Base-by-base conservation (phyloP, 2,113 vertebrate genomes). In the Ciconia maguari region DNA sequence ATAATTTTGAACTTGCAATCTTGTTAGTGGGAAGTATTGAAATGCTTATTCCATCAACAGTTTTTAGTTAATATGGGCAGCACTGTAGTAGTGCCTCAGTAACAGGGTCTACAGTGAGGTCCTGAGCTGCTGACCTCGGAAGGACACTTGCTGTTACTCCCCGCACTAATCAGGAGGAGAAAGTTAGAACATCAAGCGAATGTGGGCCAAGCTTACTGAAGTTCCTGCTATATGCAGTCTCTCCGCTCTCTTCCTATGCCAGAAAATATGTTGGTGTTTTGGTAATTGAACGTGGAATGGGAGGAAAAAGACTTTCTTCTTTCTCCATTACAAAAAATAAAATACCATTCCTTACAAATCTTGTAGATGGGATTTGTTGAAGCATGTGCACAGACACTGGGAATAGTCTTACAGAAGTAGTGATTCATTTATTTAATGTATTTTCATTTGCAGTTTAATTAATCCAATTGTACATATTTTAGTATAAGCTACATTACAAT, bases 371-470 rank as follows among this genome's bases (percentile, higher is more conserved):
- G 21, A 71, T 78, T 92, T 87, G 41, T 49, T 85, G 74, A 94
- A 79, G 51, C 61, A 58, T 29, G 26, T 61, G n/a, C 41, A 58
- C 24, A 91, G 54, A 74, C 20, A 49, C 61, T 57, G 36, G 36
- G 52, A 76, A 58, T 41, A 84, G 57, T 57, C 74, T 87, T 85
- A 83, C 27, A 93, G 77, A 81, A 90, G 38, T 18, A 78, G 52
- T 86, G 61, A 91, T 60, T 96, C 9, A 91, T 95, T 75, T 94
- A 78, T 94, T 87, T 81, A 89, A 93, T 79, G 14, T 79, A 78
- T 95, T 96, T 95, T 94, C 54, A 76, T 94, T 81, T 89, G 51
- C 44, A 76, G 29, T 96, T 96, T 91, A 94, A 95, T 96, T 75
- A 91, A 83, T 90, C 54, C 41, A 83, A 74, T 93, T 91, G 62